Evolutionary conservation across 2,113 vertebrate species (phyloP).

Genomic region (Phyllostomus discolor): DNA sequence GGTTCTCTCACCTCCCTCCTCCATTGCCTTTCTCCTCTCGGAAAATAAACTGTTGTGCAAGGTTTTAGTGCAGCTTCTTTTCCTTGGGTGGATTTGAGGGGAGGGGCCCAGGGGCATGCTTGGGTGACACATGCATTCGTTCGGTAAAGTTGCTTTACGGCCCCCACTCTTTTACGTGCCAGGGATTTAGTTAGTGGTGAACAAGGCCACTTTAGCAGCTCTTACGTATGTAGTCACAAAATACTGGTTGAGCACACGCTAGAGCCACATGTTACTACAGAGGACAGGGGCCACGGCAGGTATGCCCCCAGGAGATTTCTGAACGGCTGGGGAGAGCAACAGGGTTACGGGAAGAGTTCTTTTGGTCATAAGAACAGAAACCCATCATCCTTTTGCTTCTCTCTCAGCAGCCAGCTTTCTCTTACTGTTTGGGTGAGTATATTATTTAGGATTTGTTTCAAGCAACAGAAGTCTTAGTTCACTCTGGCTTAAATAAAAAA

Average conservation of each 20-base stretch:
- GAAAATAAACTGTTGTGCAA: constrained; percentile 3
- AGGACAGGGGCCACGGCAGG: not conserved
- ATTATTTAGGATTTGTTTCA: not conserved
- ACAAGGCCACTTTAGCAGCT: not conserved
- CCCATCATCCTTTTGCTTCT: not conserved
- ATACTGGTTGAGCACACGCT: not conserved
- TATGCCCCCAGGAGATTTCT: too few relatives aligned
- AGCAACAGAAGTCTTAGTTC: not conserved
- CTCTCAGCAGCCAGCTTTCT: not conserved
- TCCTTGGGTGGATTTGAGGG: not conserved
- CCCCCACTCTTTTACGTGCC: not conserved
- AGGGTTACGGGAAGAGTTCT: not conserved
- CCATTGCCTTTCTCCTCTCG: not conserved
- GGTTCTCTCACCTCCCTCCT: not conserved
- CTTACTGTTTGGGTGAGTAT: not conserved
- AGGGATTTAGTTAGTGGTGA: not conserved
- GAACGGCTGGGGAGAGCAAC: not conserved
- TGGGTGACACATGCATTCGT: not conserved
- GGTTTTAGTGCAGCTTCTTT: not conserved
- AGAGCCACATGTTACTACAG: not conserved
- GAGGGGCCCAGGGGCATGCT: fast-evolving
- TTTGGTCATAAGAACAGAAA: not conserved
- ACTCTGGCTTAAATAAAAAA: not conserved
- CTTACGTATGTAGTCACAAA: not conserved
- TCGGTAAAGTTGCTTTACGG: not conserved